Evolutionary conservation across 2,888 invertebrate genomes (phyloP).

Genomic region (Malachius bipustulatus): DNA sequence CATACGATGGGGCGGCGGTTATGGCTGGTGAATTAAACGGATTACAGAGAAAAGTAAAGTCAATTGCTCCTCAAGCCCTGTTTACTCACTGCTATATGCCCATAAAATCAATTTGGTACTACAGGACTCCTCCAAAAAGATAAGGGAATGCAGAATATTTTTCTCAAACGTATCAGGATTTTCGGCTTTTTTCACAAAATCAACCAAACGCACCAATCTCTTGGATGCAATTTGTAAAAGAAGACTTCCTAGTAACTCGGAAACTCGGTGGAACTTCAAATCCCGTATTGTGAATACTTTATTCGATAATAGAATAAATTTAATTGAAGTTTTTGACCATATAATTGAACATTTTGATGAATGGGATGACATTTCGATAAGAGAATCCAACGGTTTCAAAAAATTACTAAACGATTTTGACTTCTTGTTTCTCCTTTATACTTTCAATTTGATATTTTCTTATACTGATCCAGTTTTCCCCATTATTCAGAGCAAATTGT

Average conservation of each 20-base stretch:
- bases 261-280: constrained; percentile 16
- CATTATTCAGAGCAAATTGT: constrained; percentile 11
- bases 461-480: constrained; percentile 13
- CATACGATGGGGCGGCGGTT: constrained; percentile 24
- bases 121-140: background rate
- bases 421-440: constrained; percentile 13
- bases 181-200: constrained; percentile 9
- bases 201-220: constrained; percentile 17
- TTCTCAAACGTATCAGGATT: background rate
- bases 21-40: constrained; percentile 20
- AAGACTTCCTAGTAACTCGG: constrained; percentile 12
- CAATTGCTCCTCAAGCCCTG: background rate
- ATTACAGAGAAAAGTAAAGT: constrained; percentile 11
- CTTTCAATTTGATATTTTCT: constrained; percentile 14
- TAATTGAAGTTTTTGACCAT: constrained; percentile 11
- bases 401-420: constrained; percentile 10
- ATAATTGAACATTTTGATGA: constrained; percentile 9
- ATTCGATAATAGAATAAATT: constrained; percentile 9
- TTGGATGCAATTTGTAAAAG: constrained; percentile 11
- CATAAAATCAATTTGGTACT: constrained; percentile 3
- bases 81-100: constrained; percentile 3
- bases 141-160: constrained; percentile 3
- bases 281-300: constrained; percentile 13
- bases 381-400: constrained; percentile 4
- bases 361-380: constrained; percentile 8